Base-by-base conservation (phyloP, 2,888 invertebrate species). In the Chaetoderma sp. region DNA sequence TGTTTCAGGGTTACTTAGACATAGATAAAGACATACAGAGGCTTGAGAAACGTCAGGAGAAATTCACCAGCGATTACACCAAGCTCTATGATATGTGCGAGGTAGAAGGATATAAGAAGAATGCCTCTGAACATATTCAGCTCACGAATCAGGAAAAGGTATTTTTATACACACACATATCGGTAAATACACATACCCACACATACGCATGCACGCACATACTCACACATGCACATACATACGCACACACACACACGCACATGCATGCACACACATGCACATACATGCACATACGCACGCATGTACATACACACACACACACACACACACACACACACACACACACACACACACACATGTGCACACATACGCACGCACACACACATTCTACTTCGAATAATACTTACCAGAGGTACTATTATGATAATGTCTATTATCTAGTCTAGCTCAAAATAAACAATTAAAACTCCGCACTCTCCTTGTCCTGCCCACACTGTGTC, bases 1-100 rank as follows among this genome's bases (percentile, higher is more conserved):
- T 56, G 4, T 65, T 57, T 8, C 61, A 71, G 71, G 71, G 60
- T 18, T 27, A 66, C 4, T 54, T 68, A 33, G 63, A 71, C 52
- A 59, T 61, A 16, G 49, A 42, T 23, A 39, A 59, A 47, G 76
- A 74, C 39, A 58, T 68, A 25, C 50, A 60, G 4, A 65, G 71
- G n/a, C 62, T 76, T 10, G 30, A 61, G 10, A 55, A 57, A 6
- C 60, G 63, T n/a, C 55, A 56, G 21, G 62, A 67, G 10, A 50
- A 69, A n/a, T 32, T 68, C 8, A 42, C 59, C 10, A 27, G 44
- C 4, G 56, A 63, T n/a, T 54, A 69, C 23, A 59, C 56, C 16
- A 63, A 67, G 36, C 21, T 65, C 1, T 13, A 60, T 16, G 28
- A 32, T 54, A 13, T 32, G 36, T 6, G 54, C 32, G n/a, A 33